Evolutionary conservation across 2,797 vertebrate species (phyloP), one percentile per base, ranked within the genome.

Genomic region (Silurus aristotelis): DNA sequence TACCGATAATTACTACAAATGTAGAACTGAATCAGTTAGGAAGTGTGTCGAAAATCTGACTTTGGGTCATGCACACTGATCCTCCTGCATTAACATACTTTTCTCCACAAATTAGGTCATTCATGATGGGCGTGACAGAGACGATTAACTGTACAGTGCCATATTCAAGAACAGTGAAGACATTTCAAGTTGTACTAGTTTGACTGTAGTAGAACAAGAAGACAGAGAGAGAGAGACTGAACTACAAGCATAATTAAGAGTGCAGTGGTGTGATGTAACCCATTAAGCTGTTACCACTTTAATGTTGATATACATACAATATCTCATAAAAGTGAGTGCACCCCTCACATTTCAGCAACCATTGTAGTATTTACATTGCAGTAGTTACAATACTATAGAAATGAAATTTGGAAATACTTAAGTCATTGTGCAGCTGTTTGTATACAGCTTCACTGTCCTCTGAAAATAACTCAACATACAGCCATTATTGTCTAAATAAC

Each of bases 1-100:
- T 13, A 63, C 61, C 22, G 79, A 82, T 82, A 86, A 82, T 82
- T 78, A 72, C 72, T 55, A 82, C 71, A 10, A 48, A 86, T 68
- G 48, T 66, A 77, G 63, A 86, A 67, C 60, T 64, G 19, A 43
- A 78, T 61, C 80, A 82, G 76, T 82, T 86, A 83, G 63, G n/a
- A 14, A 12, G 66, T 38, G n/a, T 46, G 63, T 27, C 3, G 25
- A 67, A 67, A 84, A 77, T 52, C 22, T 56, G 66, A 13, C 25
- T 17, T 8, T 0, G 25, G 55, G 25, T 14, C 64, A 1, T 1
- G 4, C 25, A 13, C n/a, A 25, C n/a, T 27, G n/a, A 27, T 66
- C n/a, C 2, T 66, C 27, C 15, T 31, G 66, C 27, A 13, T 6
- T 27, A 66, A 66, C n/a, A 27, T 10, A 68, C 14, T 27, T 15